phyloP scores from a whole-genome alignment of 2,797 vertebrate species.

The Catostomus latipinnis region DNA sequence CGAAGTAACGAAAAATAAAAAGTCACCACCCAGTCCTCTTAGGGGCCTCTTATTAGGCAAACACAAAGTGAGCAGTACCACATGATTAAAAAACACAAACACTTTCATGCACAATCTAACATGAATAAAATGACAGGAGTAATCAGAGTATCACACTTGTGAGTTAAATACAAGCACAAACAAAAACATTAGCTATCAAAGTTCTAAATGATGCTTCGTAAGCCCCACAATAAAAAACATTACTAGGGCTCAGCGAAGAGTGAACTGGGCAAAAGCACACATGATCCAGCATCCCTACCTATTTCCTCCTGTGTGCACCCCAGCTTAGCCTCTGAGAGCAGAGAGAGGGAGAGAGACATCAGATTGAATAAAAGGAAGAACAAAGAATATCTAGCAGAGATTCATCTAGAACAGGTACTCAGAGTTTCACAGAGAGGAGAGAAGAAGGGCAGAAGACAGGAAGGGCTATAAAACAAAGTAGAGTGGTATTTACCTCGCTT shows the following conservation, averaged over 20 bases:
- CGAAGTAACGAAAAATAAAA: no score
- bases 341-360: not conserved
- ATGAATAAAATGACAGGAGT: not conserved
- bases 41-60: not conserved
- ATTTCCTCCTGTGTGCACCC: slow-evolving; percentile 79
- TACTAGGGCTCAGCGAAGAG: slow-evolving; percentile 1
- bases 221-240: not conserved
- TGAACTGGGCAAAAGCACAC: slow-evolving; percentile 1
- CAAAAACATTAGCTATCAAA: not conserved
- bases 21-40: no score
- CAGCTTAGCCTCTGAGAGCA: slow-evolving; percentile 76
- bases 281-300: slow-evolving; percentile 69
- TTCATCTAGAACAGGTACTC: no score
- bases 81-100: not conserved
- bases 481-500: slow-evolving; percentile 85
- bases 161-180: not conserved
- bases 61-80: slow-evolving; percentile 14
- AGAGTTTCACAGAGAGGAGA: not conserved
- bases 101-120: not conserved
- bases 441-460: not conserved
- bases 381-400: no score
- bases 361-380: no score
- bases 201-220: not conserved
- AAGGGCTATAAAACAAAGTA: not conserved
- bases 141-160: not conserved